Evolutionary conservation across 2,797 vertebrate species (phyloP), one percentile per base, ranked within the genome.

Genomic region (Chloroceryle inda): DNA sequence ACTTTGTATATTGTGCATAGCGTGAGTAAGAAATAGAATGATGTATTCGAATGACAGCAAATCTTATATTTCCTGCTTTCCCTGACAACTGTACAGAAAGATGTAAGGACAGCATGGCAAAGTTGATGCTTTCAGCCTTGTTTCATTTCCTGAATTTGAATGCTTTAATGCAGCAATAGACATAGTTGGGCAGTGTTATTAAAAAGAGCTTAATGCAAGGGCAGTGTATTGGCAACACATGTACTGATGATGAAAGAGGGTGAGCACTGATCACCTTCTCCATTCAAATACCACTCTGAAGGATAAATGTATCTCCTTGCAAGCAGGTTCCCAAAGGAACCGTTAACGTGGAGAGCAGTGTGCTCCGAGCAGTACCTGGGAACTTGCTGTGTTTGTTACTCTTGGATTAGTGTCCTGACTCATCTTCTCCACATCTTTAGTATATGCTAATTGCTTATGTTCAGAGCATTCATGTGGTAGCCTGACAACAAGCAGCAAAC

Each of bases 211-310:
- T 42, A 63, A 26, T 29, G 33, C 26, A 23, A 75, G 53, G 13
- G 13, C 4, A 1, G 9, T 23, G 4, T 6, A 22, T n/a, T 19
- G 8, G 6, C 22, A 71, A 11, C 27, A 44, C 1, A 0, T 5
- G 10, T 42, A 10, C 27, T 9, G 3, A 33, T 31, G 31, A 14
- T 19, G 9, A 44, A 56, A 14, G 11, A 82, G 29, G 18, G 6
- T 10, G 17, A 73, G 10, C 8, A 3, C 21, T 23, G 71, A 20
- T 12, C 35, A 45, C 23, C 23, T 76, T n/a, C 52, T 2, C 18
- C 31, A 6, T 37, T 35, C 56, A 45, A 44, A 56, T 24, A 11
- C 14, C 19, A 10, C 44, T 44, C 61, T 40, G 61, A 67, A 58
- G 49, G 47, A 14, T 59, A 87, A 37, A 73, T 23, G 20, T 18